Conservation (phyloP, 2,113 vertebrate genomes). For the Hippopotamus amphibius region DNA sequence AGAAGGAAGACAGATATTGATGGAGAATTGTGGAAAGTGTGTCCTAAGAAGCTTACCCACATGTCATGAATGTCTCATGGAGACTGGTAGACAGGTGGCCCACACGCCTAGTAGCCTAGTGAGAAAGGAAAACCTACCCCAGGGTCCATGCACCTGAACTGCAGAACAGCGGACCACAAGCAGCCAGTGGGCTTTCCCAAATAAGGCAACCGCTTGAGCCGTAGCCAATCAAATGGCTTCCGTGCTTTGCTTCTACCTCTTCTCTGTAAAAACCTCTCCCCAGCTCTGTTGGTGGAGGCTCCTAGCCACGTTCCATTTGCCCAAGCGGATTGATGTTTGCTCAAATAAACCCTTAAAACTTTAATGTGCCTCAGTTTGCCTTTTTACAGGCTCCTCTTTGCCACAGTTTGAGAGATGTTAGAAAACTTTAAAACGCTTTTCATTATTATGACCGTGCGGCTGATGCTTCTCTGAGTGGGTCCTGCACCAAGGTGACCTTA, state of each 20-base stretch:
- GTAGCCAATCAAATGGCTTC: neutral
- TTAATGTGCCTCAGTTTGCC: neutral
- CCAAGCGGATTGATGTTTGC: neutral
- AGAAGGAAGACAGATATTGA: neutral
- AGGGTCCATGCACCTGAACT: neutral
- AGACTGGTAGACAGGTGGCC: neutral
- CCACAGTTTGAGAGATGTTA: neutral
- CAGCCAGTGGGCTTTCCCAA: neutral
- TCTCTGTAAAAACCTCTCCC: neutral
- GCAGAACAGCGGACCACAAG: neutral
- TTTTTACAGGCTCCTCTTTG: neutral
- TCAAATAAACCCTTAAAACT: neutral
- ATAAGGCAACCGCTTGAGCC: too few species aligned
- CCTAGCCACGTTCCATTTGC: neutral
- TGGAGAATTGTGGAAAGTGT: neutral
- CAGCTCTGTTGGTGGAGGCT: too few species aligned
- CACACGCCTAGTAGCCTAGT: too few species aligned
- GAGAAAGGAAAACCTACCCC: neutral
- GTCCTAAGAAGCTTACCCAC: neutral
- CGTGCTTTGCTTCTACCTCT: neutral
- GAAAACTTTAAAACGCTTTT: neutral
- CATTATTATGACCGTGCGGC: neutral
- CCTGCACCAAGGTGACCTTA: neutral
- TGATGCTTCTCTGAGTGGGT: neutral
- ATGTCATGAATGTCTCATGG: neutral